phyloP scores from a whole-genome alignment of 2,113 vertebrate species.

The Notarius quadriscutis region DNA sequence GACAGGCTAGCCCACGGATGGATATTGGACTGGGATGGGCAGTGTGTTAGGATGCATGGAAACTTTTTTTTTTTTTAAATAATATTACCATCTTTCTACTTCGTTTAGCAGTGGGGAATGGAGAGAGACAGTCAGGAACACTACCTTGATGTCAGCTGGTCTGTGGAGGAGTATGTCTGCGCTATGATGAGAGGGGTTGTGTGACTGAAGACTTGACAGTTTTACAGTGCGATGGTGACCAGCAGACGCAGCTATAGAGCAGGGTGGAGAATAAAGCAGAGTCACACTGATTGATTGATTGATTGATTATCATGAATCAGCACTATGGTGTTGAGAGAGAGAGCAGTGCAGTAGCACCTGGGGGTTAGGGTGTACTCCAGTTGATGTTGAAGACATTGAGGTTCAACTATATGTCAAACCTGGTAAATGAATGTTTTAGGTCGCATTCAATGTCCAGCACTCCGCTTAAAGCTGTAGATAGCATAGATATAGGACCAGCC shows the following conservation, averaged over 20 bases:
- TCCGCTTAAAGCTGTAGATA: background rate
- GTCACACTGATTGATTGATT: background rate
- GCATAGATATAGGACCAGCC: background rate
- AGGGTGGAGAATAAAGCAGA: background rate
- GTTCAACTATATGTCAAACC: background rate
- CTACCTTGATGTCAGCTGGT: background rate
- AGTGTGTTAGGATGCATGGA: slow-evolving; percentile 10
- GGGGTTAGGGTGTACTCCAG: background rate
- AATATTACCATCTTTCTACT: background rate
- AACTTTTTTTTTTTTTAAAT: background rate
- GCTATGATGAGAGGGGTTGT: background rate
- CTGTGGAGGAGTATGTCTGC: background rate
- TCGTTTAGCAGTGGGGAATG: background rate
- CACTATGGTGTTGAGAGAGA: background rate
- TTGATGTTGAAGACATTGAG: background rate
- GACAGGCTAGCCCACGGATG: slow-evolving; percentile 1
- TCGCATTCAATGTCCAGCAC: background rate
- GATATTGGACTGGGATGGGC: background rate
- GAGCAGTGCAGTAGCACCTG: background rate
- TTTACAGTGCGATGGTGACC: background rate
- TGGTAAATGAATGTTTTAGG: background rate
- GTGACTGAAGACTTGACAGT: background rate
- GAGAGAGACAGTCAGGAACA: background rate
- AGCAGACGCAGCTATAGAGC: background rate
- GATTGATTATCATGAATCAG: background rate